Evolutionary conservation across 92 coral and sea anemone species (phyloP).

Genomic region (Epizoanthus rinbou): DNA sequence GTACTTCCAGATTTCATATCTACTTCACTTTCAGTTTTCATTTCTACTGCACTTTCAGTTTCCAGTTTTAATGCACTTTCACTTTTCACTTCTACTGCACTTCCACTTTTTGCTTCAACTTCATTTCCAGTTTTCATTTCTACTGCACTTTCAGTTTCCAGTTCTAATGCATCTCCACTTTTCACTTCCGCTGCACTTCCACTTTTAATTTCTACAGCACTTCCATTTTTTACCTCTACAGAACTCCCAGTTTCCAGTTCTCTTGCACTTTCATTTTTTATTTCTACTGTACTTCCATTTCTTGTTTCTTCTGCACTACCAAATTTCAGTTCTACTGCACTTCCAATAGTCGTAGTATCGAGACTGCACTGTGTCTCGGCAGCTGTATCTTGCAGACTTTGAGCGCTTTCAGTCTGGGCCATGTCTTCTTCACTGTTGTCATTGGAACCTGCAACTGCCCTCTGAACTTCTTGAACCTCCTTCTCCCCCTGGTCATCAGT

Average conservation of each 20-base stretch:
- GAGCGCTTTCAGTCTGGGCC: not conserved
- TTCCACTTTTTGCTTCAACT: not conserved
- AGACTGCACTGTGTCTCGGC: not conserved
- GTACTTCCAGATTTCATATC: not conserved
- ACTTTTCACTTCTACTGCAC: constrained; percentile 27
- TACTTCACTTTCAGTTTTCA: no score
- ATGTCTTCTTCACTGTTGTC: not conserved
- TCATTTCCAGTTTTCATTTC: not conserved
- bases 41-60: not conserved
- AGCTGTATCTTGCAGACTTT: not conserved
- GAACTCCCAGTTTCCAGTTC: not conserved
- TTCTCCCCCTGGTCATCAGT: constrained; percentile 20
- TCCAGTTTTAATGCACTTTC: not conserved
- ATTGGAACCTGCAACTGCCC: not conserved
- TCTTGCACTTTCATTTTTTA: not conserved
- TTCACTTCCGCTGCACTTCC: constrained; percentile 6
- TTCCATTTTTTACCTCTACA: not conserved
- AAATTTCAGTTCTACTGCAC: not conserved
- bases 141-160: not conserved
- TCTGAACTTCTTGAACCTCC: not conserved
- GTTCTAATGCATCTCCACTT: not conserved
- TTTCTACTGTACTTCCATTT: not conserved
- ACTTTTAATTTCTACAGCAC: not conserved
- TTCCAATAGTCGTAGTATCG: not conserved
- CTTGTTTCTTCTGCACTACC: not conserved